phyloP scores from a whole-genome alignment of 2,888 invertebrate genomes.

The Galeruca laticollis region DNA sequence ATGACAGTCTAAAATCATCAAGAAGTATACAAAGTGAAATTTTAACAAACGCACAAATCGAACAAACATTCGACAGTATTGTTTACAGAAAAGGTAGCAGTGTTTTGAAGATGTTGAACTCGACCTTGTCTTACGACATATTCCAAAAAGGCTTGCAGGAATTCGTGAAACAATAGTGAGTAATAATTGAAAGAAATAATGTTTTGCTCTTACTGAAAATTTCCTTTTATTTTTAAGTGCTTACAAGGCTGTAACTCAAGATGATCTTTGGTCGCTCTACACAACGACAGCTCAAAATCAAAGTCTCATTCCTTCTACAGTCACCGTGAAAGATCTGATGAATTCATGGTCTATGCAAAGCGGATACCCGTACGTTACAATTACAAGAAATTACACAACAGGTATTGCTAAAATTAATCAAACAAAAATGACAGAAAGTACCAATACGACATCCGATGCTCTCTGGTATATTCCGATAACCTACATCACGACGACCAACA shows the following conservation, averaged over 20 bases:
- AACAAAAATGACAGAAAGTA: constrained; percentile 63
- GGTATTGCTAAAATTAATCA: constrained; percentile 68
- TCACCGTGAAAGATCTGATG: constrained; percentile 74
- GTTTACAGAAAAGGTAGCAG: constrained; percentile 68
- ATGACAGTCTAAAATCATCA: constrained; percentile 70
- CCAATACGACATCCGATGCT: constrained; percentile 49
- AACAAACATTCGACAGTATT: constrained; percentile 71
- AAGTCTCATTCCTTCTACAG: constrained; percentile 62
- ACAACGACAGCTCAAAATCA: constrained; percentile 59
- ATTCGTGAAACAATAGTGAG: constrained; percentile 72
- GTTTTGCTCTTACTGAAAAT: too few species aligned
- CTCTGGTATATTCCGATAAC: constrained; percentile 75
- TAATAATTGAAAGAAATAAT: constrained; percentile 32
- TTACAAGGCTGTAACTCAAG: constrained; percentile 73
- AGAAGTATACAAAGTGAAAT: constrained; percentile 71
- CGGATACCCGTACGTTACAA: constrained; percentile 76
- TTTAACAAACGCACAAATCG: constrained; percentile 70
- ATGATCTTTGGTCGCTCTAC: constrained; percentile 76
- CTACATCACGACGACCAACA: constrained; percentile 60
- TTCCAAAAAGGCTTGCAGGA: constrained; percentile 70
- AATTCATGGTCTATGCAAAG: constrained; percentile 80
- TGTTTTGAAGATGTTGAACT: constrained; percentile 73
- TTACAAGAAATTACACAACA: constrained; percentile 69
- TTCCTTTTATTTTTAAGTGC: constrained; percentile 65
- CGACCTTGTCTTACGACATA: constrained; percentile 68